Conservation (phyloP, 2,113 vertebrate species). For the Dicrurus megarhynchus region DNA sequence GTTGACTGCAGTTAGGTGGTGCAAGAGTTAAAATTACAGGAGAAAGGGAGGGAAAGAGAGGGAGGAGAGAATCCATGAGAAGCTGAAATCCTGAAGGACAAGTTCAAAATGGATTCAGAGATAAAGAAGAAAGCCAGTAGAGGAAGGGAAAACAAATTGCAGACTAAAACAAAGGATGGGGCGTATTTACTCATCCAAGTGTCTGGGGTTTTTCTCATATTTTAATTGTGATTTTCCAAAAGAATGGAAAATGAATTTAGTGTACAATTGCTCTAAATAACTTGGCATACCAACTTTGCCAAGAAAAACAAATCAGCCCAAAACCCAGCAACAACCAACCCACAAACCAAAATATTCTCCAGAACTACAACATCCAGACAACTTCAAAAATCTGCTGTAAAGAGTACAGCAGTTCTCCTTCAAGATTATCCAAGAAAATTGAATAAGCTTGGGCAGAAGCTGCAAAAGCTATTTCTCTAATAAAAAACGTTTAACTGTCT, state of each 20-base stretch:
- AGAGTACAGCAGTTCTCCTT: not conserved
- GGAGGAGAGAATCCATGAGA: not conserved
- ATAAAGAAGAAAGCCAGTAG: not conserved
- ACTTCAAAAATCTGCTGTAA: not conserved
- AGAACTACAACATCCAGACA: not conserved
- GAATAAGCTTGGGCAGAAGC: not conserved
- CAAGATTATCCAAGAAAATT: not conserved
- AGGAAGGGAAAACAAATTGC: not conserved
- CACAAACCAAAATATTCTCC: not conserved
- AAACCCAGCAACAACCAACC: not conserved
- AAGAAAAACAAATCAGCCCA: not conserved
- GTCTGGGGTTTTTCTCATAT: not conserved
- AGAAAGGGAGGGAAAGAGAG: not conserved
- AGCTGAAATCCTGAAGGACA: not conserved
- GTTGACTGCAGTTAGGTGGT: not conserved
- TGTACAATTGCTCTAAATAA: not conserved
- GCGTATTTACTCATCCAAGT: not conserved
- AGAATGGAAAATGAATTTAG: not conserved
- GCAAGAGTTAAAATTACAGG: not conserved
- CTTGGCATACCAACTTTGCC: not conserved
- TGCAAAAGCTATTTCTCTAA: not conserved
- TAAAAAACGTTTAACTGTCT: not conserved
- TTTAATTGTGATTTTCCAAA: not conserved
- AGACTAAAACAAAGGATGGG: not conserved
- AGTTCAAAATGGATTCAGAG: constrained; percentile 6